These are phyloP conservation scores for Cenopis cana DNA, from an alignment of 2,888 invertebrate species.

Conservation along the genomic window DNA sequence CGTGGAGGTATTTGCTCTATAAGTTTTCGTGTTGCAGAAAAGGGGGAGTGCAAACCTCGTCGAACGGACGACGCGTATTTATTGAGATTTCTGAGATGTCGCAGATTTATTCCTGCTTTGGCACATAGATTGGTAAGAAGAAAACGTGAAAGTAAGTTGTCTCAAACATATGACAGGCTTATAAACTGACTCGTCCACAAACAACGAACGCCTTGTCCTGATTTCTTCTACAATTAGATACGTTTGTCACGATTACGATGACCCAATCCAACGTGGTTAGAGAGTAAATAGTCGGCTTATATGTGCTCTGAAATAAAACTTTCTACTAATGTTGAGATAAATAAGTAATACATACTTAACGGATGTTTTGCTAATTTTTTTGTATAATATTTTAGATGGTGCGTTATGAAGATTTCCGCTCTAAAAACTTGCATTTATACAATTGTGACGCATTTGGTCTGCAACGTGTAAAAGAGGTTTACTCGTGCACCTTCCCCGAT, in stretches of 20 bases:
- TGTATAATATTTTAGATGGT: conserved; percentile 64
- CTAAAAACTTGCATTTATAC: conserved; percentile 68
- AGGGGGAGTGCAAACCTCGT: conserved; percentile 71
- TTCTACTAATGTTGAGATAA: not conserved
- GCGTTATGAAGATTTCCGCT: conserved; percentile 73
- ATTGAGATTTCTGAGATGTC: conserved; percentile 73
- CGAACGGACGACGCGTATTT: conserved; percentile 75
- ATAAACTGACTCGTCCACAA: not conserved
- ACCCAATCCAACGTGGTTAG: conserved; percentile 21
- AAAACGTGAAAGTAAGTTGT: not conserved
- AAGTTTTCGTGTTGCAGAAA: conserved; percentile 59
- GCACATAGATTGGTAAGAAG: conserved; percentile 73
- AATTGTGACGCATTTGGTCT: conserved; percentile 72
- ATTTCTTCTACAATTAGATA: conserved; percentile 17
- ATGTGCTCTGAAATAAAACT: not conserved
- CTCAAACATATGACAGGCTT: not conserved
- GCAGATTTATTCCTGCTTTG: conserved; percentile 73
- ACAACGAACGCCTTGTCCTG: not conserved
- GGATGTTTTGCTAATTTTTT: too few species aligned
- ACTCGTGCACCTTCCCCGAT: conserved; percentile 71
- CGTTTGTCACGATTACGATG: conserved; percentile 17
- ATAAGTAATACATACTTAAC: too few species aligned
- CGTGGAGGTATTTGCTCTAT: conserved; percentile 31
- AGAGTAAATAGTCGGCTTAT: not conserved
- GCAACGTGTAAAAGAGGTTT: conserved; percentile 69